Percentiles rank a stretch among this genome's conserved stretches.
These are phyloP conservation scores for Geothlypis trichas DNA, from an alignment of 2,113 vertebrate species.

Conservation along the genomic window DNA sequence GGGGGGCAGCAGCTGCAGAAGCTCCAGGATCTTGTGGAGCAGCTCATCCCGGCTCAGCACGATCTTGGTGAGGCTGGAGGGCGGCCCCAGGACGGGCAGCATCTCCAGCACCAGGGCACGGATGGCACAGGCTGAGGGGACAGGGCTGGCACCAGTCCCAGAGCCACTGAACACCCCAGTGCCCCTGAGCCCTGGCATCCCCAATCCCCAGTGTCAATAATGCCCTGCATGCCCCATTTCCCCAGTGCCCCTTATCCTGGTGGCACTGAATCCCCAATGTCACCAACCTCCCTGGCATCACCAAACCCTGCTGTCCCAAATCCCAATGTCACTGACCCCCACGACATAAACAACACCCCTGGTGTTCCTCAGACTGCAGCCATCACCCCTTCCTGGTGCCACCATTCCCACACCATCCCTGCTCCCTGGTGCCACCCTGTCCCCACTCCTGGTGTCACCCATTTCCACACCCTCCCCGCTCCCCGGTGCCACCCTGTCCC, in stretches of 20 bases:
- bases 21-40: conserved; percentile 76
- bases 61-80: conserved; percentile 67
- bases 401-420: accelerated
- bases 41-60: conserved; percentile 82
- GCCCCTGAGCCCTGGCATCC: background rate
- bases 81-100: conserved; percentile 40
- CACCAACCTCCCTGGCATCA: background rate
- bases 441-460: background rate
- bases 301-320: background rate
- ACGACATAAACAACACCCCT: no score
- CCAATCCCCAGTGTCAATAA: background rate
- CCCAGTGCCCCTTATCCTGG: background rate
- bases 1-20: conserved; percentile 83
- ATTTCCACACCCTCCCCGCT: background rate
- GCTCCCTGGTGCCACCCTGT: background rate
- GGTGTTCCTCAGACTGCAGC: background rate
- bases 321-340: accelerated
- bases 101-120: conserved; percentile 81
- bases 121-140: conserved; percentile 83
- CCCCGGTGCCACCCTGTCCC: no score
- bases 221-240: background rate
- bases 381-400: accelerated
- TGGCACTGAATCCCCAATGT: background rate
- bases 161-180: background rate
- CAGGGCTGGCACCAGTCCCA: background rate